Evolutionary conservation across 2,888 invertebrate species (phyloP), one percentile per base, ranked within the genome.

Genomic region (Selenia dentaria): DNA sequence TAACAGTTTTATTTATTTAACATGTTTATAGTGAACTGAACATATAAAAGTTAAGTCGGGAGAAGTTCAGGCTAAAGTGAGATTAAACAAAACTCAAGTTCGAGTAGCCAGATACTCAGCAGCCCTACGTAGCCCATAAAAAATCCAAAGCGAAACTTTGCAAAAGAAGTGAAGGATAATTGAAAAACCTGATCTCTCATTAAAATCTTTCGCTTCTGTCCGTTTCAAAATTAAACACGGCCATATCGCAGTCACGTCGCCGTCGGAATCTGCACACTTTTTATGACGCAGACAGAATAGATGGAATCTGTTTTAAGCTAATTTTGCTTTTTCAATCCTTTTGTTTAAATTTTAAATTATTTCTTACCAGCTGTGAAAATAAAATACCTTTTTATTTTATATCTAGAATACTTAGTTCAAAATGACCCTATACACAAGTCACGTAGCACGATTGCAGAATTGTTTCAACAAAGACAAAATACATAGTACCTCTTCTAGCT

Each of bases 151-250:
- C 75, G 70, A 75, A 81, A 81, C 67, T 80, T 73, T 58, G 68
- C 65, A 71, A 82, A 77, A 80, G 80, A 80, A 79, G 78, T 78
- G 70, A 42, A 70, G 76, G 79, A 83, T 87, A 87, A 88, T 86
- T 89, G 86, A 86, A 89, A 88, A 88, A 77, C 77, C 83, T 79
- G 84, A 88, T 88, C 87, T 86, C 82, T 87, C 87, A 87, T 88
- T 88, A 88, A 87, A 87, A 87, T 87, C 88, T 84, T 78, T 78
- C 79, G 78, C 70, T 74, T 73, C 66, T 79, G 78, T 79, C 80
- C 83, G 79, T 77, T 84, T 78, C 70, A 73, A 72, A 82, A 85
- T 83, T 82, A 83, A 84, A 76, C 72, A 73, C 73, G 71, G 79
- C 61, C 82, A 83, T 82, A 86, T 83, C 85, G 82, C 75, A 80